Conservation (phyloP, 2,113 vertebrate species). For the Anser brachyrhynchus region DNA sequence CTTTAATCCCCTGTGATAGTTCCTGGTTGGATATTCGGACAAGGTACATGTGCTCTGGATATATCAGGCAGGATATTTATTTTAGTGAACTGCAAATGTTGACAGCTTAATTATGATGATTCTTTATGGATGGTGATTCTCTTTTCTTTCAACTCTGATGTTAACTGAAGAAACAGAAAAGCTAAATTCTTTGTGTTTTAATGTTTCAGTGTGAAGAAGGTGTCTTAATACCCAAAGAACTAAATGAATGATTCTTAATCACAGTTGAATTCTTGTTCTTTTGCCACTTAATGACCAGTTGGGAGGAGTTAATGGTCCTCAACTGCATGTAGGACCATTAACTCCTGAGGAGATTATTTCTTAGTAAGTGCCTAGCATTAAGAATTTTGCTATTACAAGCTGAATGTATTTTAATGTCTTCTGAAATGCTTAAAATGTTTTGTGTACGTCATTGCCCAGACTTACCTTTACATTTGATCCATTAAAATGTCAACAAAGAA, state of each 20-base stretch:
- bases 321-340: neutral
- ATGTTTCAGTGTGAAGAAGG: neutral
- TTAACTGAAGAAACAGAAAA: neutral
- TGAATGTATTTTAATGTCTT: neutral
- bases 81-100: neutral
- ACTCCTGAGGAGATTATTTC: neutral
- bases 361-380: neutral
- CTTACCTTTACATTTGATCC: neutral
- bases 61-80: neutral
- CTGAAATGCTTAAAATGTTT: neutral
- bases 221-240: neutral
- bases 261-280: neutral
- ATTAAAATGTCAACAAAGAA: neutral
- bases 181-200: neutral
- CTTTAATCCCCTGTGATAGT: neutral
- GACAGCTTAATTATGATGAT: neutral
- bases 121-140: neutral
- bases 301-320: constrained; percentile 2
- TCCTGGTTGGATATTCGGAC: neutral
- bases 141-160: neutral
- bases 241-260: neutral
- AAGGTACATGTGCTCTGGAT: neutral
- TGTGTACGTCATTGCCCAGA: neutral
- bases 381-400: neutral
- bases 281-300: neutral